Evolutionary conservation across 2,797 vertebrate genomes (phyloP).

Genomic region (Chiloscyllium punctatum): DNA sequence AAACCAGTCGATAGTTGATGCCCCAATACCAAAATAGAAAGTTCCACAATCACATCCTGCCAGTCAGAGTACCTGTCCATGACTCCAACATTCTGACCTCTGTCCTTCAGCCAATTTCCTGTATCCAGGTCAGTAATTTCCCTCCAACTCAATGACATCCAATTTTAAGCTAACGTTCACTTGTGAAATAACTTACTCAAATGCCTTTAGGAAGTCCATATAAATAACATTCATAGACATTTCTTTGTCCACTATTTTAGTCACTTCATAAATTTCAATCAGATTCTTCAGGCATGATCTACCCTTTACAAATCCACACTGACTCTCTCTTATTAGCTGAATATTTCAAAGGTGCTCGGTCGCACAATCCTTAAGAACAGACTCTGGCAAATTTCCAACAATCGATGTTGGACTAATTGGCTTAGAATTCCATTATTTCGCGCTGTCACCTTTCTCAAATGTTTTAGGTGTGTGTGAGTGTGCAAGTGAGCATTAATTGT

Average conservation of each 20-base stretch:
- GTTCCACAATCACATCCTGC: not conserved
- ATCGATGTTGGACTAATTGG: not conserved
- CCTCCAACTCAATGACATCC: not conserved
- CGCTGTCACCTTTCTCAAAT: not conserved
- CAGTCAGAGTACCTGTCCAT: not conserved
- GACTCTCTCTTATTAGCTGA: not conserved
- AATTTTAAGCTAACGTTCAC: not conserved
- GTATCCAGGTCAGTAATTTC: not conserved
- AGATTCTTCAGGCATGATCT: not conserved
- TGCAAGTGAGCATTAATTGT: not conserved
- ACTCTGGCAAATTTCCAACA: not conserved
- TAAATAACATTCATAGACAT: not conserved
- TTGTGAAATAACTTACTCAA: not conserved
- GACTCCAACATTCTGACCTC: not conserved
- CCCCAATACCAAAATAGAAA: not conserved
- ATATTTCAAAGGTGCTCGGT: not conserved
- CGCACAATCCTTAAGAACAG: not conserved
- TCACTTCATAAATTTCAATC: not conserved
- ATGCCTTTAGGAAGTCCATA: not conserved
- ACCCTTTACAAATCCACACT: not conserved
- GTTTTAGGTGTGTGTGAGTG: not conserved
- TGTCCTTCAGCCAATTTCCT: not conserved
- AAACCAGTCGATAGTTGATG: no score
- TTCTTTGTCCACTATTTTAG: not conserved
- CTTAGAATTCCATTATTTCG: not conserved